phyloP scores from a whole-genome alignment of 2,888 invertebrate species.

The Poecilus cupreus region DNA sequence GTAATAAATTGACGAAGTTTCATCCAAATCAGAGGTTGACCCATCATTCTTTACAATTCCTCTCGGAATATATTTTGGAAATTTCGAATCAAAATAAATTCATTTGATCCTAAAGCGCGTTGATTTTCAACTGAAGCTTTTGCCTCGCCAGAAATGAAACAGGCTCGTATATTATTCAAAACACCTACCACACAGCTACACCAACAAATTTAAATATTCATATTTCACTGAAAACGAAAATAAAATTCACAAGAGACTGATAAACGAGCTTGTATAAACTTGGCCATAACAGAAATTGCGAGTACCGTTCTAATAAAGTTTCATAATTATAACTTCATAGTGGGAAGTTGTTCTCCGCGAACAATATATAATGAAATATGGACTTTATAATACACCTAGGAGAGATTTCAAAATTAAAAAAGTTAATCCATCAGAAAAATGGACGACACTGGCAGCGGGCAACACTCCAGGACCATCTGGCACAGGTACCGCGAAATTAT shows the following conservation, averaged over 20 bases:
- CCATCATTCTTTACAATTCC: too few species aligned
- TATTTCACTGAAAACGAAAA: slow-evolving; percentile 42
- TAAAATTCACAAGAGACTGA: slow-evolving; percentile 52
- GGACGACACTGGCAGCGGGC: slow-evolving; percentile 8
- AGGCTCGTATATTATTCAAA: neutral
- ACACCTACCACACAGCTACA: neutral
- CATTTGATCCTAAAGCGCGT: too few species aligned
- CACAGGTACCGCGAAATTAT: neutral
- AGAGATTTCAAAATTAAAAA: slow-evolving; percentile 56
- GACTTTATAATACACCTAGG: slow-evolving; percentile 51
- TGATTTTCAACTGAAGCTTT: too few species aligned
- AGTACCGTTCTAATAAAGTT: slow-evolving; percentile 54
- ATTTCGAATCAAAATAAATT: too few species aligned
- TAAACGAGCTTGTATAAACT: slow-evolving; percentile 50
- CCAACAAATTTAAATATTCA: slow-evolving; percentile 44
- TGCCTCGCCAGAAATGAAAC: neutral
- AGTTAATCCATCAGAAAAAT: slow-evolving; percentile 53
- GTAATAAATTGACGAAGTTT: too few species aligned
- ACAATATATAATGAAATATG: slow-evolving; percentile 59
- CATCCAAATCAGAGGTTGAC: too few species aligned
- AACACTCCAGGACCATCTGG: neutral
- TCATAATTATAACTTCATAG: slow-evolving; percentile 57
- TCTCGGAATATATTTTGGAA: too few species aligned
- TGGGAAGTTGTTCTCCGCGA: slow-evolving; percentile 6
- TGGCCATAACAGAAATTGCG: slow-evolving; percentile 50